phyloP scores from a whole-genome alignment of 2,797 vertebrate genomes.

The Sternarchorhynchus goeldii region DNA sequence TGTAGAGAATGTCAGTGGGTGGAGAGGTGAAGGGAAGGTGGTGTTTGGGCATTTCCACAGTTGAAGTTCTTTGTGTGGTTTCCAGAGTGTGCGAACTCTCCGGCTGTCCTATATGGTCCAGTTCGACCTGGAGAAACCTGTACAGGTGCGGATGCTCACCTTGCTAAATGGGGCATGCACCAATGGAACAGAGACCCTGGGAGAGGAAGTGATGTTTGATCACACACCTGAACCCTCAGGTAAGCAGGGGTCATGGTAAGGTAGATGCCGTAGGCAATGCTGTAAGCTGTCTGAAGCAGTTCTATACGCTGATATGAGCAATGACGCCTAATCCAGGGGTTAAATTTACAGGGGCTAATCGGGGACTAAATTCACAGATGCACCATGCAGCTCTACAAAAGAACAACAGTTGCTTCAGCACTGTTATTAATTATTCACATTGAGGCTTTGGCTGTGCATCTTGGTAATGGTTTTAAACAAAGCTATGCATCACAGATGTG shows the following conservation, averaged over 20 bases:
- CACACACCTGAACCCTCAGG: constrained; percentile 57
- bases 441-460: too few species aligned
- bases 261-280: too few species aligned
- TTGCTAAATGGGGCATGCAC: constrained; percentile 68
- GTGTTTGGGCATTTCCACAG: too few species aligned
- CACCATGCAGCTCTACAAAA: too few species aligned
- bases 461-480: neutral
- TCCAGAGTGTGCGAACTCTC: constrained; percentile 65
- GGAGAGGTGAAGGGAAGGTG: too few species aligned
- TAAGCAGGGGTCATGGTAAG: constrained; percentile 2
- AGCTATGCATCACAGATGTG: neutral
- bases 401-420: too few species aligned
- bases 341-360: too few species aligned
- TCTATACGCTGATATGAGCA: neutral
- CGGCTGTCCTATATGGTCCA: constrained; percentile 60
- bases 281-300: neutral
- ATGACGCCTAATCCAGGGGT: too few species aligned
- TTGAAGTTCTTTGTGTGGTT: constrained; percentile 16
- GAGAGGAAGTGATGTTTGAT: constrained; percentile 59
- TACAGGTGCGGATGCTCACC: constrained; percentile 67
- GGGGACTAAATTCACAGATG: too few species aligned
- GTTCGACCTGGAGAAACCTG: constrained; percentile 73
- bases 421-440: too few species aligned
- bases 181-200: constrained; percentile 59
- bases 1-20: neutral